Evolutionary conservation across 1,140 invertebrate genomes (phyloP), one percentile per base, ranked within the genome.

Genomic region (Venturia canescens): DNA sequence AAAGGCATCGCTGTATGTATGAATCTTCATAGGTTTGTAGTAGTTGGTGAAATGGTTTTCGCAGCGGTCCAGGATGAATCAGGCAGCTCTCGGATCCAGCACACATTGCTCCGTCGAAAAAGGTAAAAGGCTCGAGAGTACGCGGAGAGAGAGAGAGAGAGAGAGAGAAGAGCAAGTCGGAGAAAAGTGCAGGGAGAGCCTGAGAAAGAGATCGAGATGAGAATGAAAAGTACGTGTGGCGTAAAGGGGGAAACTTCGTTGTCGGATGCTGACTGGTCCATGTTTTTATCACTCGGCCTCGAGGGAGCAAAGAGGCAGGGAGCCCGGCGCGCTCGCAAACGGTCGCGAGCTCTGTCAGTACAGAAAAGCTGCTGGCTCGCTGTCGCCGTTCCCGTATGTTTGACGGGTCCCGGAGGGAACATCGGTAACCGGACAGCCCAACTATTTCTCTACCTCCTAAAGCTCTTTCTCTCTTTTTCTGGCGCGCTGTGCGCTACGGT

Each of bases 381-480:
- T 83, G 86, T 85, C 82, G 85, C 87, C 74, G 53, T 77, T 86
- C 78, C 27, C 83, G 80, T 85, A 84, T 82, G 82, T 88, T 88
- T 87, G 84, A 88, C 87, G 87, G 80, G 87, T 88, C 87, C 86
- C 87, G 53, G 60, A 85, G 87, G 87, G 82, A 83, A 88, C 87
- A 87, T 88, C 81, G 87, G 79, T 87, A 86, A 88, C 86, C 82
- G 83, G 87, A 87, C 87, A 83, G 82, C 82, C 86, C 81, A 88
- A 88, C 87, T 82, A 82, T 80, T 80, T 83, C 79, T 44, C 79
- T 44, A 70, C 82, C 79, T 84, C 82, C 57, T 27, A 50, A 66
- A 71, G 53, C 78, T 29, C 78, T 26, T n/a, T 31, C 21, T 57
- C 69, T n/a, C 53, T 34, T 21, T 57, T 16, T 31, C 27, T 31